These are phyloP conservation scores for Cheilosia scutellata DNA, from an alignment of 2,888 invertebrate species.

Conservation along the genomic window DNA sequence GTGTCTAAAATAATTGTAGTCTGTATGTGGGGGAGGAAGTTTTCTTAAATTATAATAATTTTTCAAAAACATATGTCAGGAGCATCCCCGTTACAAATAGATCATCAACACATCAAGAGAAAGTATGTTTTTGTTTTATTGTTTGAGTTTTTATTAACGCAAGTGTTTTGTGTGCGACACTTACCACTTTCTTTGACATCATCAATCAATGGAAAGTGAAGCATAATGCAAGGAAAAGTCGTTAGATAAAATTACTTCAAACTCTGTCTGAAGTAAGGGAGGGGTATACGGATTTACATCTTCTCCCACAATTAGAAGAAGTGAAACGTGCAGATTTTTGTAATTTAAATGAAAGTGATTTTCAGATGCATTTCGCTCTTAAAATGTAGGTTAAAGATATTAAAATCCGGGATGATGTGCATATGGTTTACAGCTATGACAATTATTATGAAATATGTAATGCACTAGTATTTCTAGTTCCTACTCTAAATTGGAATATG, in stretches of 20 bases:
- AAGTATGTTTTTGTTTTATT: background rate
- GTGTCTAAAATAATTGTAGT: background rate
- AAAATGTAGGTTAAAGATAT: background rate
- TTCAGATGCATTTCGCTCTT: background rate
- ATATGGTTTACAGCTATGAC: no score
- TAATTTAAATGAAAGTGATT: background rate
- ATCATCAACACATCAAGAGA: no score
- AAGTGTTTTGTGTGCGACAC: background rate
- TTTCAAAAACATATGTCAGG: background rate
- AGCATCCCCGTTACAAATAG: constrained; percentile 4
- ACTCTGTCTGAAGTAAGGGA: background rate
- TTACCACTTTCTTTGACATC: background rate
- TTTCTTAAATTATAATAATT: background rate
- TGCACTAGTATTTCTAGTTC: no score
- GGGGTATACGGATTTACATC: background rate
- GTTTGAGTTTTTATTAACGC: background rate
- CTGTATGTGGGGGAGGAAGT: background rate
- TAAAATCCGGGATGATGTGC: no score
- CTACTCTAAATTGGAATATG: no score
- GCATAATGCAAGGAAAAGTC: background rate
- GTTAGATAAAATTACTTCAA: background rate
- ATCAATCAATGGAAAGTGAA: constrained; percentile 18
- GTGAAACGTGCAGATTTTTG: no score
- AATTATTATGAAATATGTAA: no score
- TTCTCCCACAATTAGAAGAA: background rate